Evolutionary conservation across 2,113 vertebrate genomes (phyloP), one percentile per base, ranked within the genome.

Genomic region (Amblyornis subalaris): DNA sequence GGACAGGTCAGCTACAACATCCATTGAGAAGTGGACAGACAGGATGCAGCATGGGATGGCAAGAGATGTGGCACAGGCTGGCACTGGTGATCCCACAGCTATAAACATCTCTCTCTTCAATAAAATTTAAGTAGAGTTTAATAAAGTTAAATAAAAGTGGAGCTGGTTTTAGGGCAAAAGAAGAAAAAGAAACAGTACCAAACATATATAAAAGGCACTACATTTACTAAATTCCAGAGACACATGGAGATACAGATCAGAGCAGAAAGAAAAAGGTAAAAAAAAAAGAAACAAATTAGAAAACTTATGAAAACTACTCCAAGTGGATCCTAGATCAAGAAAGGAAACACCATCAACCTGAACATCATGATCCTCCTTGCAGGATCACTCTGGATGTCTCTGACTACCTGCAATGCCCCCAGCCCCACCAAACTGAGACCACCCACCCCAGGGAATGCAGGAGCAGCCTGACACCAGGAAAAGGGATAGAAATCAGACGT

Each of bases 391-490:
- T 40, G 45, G 18, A 29, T 44, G 21, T 18, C 35, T 20, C 14
- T 2, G 0, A 36, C 8, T 42, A 0, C 0, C 42, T 71, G 60
- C 44, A 70, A 35, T n/a, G 9, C 9, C 29, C 24, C 36, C 60
- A 77, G 50, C 23, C 20, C 24, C 40, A 81, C 12, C 40, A 71
- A 21, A 7, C n/a, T 29, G 23, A 83, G 28, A 48, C 28, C 23
- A 33, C 12, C 4, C 5, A 44, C 26, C 40, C 78, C 25, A 42
- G 64, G 64, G 29, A n/a, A 55, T 0, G 1, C 28, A 65, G 38
- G 54, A 66, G 22, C 58, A 72, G 40, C 28, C 67, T 61, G 54
- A 44, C 36, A 45, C 10, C 53, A 73, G 45, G 45, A 35, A 83
- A 88, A 44, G 7, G 19, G 7, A 5, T 12, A 88, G 21, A 75